These are phyloP conservation scores for Manduca sexta DNA, from an alignment of 1,140 invertebrate species.

Conservation along the genomic window DNA sequence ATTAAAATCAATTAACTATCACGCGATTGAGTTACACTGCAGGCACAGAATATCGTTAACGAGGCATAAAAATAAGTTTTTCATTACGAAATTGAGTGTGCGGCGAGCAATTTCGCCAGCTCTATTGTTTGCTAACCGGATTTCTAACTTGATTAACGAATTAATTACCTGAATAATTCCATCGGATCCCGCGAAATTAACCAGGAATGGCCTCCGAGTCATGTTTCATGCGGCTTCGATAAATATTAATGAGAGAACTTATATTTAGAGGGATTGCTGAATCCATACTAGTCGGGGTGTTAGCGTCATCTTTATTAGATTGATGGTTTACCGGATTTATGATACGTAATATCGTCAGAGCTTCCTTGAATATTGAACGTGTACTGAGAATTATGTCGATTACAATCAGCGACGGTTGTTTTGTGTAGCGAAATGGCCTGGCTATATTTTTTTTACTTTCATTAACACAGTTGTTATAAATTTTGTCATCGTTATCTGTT, in stretches of 20 bases:
- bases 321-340: not conserved
- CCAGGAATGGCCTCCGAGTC: slow-evolving; percentile 14
- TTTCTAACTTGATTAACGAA: slow-evolving; percentile 33
- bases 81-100: slow-evolving; percentile 15
- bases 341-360: no score
- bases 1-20: no score
- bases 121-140: slow-evolving; percentile 25
- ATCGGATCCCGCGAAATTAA: slow-evolving; percentile 19
- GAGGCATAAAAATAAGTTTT: slow-evolving; percentile 18
- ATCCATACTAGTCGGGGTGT: not conserved
- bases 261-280: not conserved
- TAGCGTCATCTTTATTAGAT: not conserved
- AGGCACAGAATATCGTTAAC: slow-evolving; percentile 5
- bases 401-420: no score
- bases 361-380: no score
- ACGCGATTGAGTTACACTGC: no score
- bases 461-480: no score
- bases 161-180: slow-evolving; percentile 30
- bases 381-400: not conserved
- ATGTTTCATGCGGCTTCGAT: slow-evolving; percentile 17
- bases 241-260: slow-evolving; percentile 8
- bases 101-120: slow-evolving; percentile 14
- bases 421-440: no score
- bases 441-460: no score
- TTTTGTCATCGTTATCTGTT: no score